Conservation (phyloP, 2,797 vertebrate genomes). For the Periophthalmus magnuspinnatus region DNA sequence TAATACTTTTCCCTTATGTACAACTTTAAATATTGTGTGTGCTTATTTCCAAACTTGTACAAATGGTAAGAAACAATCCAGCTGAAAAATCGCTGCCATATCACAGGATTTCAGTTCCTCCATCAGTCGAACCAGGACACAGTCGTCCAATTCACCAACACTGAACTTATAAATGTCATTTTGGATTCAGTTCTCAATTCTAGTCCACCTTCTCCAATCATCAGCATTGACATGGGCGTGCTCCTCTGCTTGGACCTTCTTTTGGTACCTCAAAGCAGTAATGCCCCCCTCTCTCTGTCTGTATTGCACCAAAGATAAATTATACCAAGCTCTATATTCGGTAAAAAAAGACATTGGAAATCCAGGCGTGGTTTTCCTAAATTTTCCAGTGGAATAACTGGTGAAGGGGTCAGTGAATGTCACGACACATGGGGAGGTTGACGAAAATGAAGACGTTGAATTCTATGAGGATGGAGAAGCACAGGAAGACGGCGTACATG, state of each 20-base stretch:
- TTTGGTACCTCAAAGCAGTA: slow-evolving; percentile 13
- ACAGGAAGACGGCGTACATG: slow-evolving; percentile 89
- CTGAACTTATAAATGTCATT: slow-evolving; percentile 27
- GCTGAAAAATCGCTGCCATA: slow-evolving; percentile 41
- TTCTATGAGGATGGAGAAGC: slow-evolving; percentile 94
- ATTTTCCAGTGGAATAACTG: slow-evolving; percentile 19
- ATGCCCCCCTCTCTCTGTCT: slow-evolving; percentile 17
- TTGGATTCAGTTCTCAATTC: slow-evolving; percentile 68
- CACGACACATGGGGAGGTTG: slow-evolving; percentile 94
- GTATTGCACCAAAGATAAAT: slow-evolving; percentile 67
- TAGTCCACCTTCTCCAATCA: slow-evolving; percentile 56
- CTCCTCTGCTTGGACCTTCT: slow-evolving; percentile 28
- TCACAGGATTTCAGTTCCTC: slow-evolving; percentile 31
- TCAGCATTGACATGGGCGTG: slow-evolving; percentile 4
- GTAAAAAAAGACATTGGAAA: slow-evolving; percentile 47
- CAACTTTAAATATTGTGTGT: slow-evolving; percentile 63
- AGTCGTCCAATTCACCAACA: slow-evolving; percentile 46
- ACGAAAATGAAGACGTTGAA: slow-evolving; percentile 97
- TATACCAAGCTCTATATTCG: slow-evolving; percentile 45
- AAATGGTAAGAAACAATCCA: slow-evolving; percentile 72
- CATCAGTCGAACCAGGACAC: slow-evolving; percentile 36
- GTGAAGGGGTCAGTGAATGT: slow-evolving; percentile 72
- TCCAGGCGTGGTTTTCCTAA: slow-evolving; percentile 46
- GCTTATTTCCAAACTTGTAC: slow-evolving; percentile 70
- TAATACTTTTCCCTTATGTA: slow-evolving; percentile 59